Conservation (phyloP, 2,888 invertebrate genomes). For the Muschampia plurimacula region DNA sequence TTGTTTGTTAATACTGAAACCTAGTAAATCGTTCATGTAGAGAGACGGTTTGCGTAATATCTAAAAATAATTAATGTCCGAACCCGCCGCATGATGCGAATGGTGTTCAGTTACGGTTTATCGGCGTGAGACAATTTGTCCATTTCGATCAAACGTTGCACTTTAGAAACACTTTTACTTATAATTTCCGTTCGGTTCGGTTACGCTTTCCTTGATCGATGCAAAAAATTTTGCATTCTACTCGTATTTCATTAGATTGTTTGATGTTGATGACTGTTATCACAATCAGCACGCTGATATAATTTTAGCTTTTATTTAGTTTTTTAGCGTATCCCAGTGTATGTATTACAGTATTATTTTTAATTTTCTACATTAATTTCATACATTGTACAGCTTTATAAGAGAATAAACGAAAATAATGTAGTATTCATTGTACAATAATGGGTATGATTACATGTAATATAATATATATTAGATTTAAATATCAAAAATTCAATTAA, state of each 20-base stretch:
- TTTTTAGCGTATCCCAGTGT: no score
- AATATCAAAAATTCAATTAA: no score
- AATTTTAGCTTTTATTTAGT: no score
- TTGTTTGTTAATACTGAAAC: constrained; percentile 32
- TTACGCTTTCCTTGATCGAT: constrained; percentile 65
- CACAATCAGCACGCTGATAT: no score
- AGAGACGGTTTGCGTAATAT: constrained; percentile 22
- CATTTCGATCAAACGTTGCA: constrained; percentile 26
- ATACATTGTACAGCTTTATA: no score
- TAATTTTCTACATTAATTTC: no score
- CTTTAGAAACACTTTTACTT: constrained; percentile 66
- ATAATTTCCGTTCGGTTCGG: constrained; percentile 52
- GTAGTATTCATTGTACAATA: no score
- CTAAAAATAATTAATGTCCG: constrained; percentile 13
- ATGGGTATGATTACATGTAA: no score
- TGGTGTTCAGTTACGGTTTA: constrained; percentile 30
- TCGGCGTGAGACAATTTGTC: constrained; percentile 30
- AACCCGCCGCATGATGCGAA: constrained; percentile 21
- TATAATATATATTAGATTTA: no score
- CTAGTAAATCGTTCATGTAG: constrained; percentile 28
- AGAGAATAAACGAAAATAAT: no score
- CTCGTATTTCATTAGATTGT: constrained; percentile 10
- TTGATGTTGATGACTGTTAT: no score
- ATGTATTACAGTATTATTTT: no score
- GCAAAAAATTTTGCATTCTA: constrained; percentile 26